Base-by-base conservation (phyloP, 2,888 invertebrate genomes). In the Augiades crinisus region DNA sequence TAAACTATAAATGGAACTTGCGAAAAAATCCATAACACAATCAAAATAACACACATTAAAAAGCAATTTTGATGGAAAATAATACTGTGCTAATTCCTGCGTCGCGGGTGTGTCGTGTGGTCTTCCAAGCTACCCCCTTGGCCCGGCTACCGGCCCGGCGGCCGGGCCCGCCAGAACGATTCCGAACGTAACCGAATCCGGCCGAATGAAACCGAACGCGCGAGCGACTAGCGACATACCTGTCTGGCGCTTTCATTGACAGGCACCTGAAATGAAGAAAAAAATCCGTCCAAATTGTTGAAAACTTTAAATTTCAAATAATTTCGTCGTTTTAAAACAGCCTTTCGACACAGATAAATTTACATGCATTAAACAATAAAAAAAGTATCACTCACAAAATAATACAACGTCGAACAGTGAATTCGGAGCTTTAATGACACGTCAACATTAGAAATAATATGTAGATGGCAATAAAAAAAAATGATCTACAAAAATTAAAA, bases 191-290 rank as follows among this genome's bases (percentile, higher is more conserved):
- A 82, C 82, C 82, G 81, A 84, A 81, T 75, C 72, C 80, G 80
- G 81, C 78, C 81, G 82, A 85, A 80, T 79, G 84, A 78, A 79
- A 87, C 76, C 77, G 81, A 85, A 81, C 76, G 83, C 79, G 78
- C 76, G 77, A 80, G 72, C 76, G 79, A 74, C 75, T 83, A 85
- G 85, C 76, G 82, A 89, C 89, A 92, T 92, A 92, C 92, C 92
- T 92, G 91, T 92, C 92, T 89, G 92, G 92, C 92, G 92, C 93
- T 92, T 92, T 92, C 91, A 92, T 92, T 91, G 92, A 92, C 92
- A 92, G 92, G 91, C 92, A 92, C 92, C 92, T 92, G 92, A 90
- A 92, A 92, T 87, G 87, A 92, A 92, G 92, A 92, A 92, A 92
- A 88, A 92, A 91, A 90, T 87, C 90, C 84, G 90, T 90, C 91